Conservation (phyloP, 2,113 vertebrate species). For the Pteronura brasiliensis region DNA sequence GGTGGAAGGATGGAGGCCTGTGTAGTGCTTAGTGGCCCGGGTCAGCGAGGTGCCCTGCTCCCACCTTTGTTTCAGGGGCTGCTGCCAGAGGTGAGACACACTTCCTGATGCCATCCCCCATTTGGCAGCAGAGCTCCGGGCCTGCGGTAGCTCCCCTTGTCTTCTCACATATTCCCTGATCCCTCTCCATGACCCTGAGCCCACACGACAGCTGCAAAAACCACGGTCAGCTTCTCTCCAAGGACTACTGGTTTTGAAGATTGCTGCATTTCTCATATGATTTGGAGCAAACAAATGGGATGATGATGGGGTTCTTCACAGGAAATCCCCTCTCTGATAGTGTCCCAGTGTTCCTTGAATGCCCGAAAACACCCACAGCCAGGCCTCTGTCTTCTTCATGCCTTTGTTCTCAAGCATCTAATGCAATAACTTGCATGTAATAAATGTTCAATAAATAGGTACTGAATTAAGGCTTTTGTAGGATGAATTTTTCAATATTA, state of each 20-base stretch:
- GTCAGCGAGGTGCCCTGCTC: neutral
- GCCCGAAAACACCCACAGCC: neutral
- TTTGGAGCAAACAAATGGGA: neutral
- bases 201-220: neutral
- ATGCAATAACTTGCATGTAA: fast-evolving
- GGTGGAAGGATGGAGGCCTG: neutral
- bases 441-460: neutral
- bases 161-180: neutral
- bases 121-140: neutral
- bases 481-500: neutral
- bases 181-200: neutral
- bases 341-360: neutral
- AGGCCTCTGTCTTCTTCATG: neutral
- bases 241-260: neutral
- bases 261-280: neutral
- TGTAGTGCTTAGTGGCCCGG: fast-evolving
- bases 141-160: too few relatives aligned
- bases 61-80: neutral
- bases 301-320: neutral
- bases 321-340: neutral
- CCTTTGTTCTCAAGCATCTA: neutral
- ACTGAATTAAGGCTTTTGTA: neutral
- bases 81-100: neutral
- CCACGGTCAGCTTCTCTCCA: fast-evolving
- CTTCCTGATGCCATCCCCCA: neutral